phyloP scores from a whole-genome alignment of 2,888 invertebrate genomes.

The Macaria liturata region DNA sequence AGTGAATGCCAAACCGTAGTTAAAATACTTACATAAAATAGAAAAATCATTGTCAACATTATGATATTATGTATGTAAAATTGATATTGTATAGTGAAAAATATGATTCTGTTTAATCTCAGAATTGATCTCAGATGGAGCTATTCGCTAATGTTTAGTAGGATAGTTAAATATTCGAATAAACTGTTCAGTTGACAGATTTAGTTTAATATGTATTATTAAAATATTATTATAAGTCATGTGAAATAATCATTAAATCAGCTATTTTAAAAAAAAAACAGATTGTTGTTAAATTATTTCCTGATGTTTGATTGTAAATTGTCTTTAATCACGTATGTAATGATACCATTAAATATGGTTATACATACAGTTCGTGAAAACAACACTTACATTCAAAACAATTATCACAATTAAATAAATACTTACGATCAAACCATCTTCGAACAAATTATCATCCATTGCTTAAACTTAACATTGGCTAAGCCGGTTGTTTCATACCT shows the following conservation, averaged over 20 bases:
- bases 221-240: too few species aligned
- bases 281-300: too few species aligned
- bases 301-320: too few species aligned
- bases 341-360: too few species aligned
- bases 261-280: too few species aligned
- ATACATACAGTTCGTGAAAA: too few species aligned
- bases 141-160: constrained; percentile 50
- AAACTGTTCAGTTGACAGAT: constrained; percentile 13
- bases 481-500: constrained; percentile 18
- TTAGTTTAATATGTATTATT: background rate
- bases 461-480: constrained; percentile 11
- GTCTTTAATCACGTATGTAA: too few species aligned
- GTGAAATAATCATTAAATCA: too few species aligned
- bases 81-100: constrained; percentile 24
- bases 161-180: constrained; percentile 34
- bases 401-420: too few species aligned
- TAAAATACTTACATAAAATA: constrained; percentile 27
- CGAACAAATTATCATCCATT: too few species aligned
- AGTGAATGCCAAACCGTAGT: constrained; percentile 69
- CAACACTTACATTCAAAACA: too few species aligned
- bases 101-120: constrained; percentile 46
- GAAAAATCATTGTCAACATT: constrained; percentile 4
- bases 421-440: too few species aligned
- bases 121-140: constrained; percentile 68
- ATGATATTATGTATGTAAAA: constrained; percentile 18